These are phyloP conservation scores for Pocillopora damicornis DNA, from an alignment of 64 coral and sea anemone genomes.

Conservation along the genomic window DNA sequence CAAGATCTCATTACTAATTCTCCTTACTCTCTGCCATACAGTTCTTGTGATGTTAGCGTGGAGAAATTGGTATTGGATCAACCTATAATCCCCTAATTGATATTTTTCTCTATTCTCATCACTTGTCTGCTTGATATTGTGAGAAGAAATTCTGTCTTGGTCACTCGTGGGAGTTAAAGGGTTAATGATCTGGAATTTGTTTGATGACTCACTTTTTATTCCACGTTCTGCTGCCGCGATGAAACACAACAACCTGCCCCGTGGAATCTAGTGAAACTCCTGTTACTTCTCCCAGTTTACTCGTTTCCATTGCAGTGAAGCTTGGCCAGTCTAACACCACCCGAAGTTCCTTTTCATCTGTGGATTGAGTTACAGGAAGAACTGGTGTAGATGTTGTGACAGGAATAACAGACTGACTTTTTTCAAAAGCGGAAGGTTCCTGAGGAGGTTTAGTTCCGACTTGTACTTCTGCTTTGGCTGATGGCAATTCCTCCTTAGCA, in stretches of 20 bases:
- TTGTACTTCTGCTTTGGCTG: neutral
- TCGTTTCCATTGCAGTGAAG: slow-evolving; percentile 10
- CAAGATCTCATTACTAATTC: too few relatives aligned
- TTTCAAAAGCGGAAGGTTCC: neutral
- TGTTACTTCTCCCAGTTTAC: slow-evolving; percentile 61
- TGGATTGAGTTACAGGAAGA: neutral
- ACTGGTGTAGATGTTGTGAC: neutral
- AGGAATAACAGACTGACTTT: neutral
- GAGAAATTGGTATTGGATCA: too few relatives aligned
- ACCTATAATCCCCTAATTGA: too few relatives aligned
- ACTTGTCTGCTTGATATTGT: too few relatives aligned
- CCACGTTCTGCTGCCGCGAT: slow-evolving; percentile 66
- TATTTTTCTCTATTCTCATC: too few relatives aligned
- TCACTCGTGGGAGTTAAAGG: too few relatives aligned
- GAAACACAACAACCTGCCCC: slow-evolving; percentile 69
- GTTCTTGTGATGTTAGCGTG: too few relatives aligned
- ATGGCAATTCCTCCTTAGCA: neutral
- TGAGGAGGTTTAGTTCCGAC: neutral
- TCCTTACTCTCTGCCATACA: too few relatives aligned
- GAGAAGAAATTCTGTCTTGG: too few relatives aligned
- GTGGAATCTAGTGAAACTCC: slow-evolving; percentile 56
- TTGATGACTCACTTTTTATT: slow-evolving; percentile 38
- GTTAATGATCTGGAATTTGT: neutral
- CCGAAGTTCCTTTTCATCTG: neutral
- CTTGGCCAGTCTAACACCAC: slow-evolving; percentile 51